These are phyloP conservation scores for Pterocles gutturalis DNA, from an alignment of 2,113 vertebrate genomes.

Conservation along the genomic window DNA sequence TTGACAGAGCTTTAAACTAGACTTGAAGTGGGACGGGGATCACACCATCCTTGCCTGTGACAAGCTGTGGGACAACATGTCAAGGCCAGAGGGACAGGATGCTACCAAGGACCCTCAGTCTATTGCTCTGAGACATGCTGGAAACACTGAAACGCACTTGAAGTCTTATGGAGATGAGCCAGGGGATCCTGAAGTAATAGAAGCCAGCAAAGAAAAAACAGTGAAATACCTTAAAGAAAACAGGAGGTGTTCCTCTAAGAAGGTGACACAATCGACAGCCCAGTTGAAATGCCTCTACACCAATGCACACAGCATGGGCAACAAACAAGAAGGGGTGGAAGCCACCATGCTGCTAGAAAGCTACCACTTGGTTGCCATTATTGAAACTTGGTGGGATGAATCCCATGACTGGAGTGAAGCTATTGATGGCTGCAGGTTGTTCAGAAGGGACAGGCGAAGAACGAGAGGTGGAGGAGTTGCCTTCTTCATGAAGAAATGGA, in stretches of 20 bases:
- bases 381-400: background rate
- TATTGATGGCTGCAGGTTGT: background rate
- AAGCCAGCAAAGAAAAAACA: background rate
- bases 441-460: background rate
- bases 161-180: background rate
- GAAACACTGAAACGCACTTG: background rate
- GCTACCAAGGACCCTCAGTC: background rate
- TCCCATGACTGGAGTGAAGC: background rate
- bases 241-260: background rate
- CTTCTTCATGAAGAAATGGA: background rate
- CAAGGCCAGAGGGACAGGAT: background rate
- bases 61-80: background rate
- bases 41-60: background rate
- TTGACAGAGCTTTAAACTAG: background rate
- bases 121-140: background rate
- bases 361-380: background rate
- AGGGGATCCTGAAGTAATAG: no score
- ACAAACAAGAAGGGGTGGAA: background rate
- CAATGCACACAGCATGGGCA: background rate
- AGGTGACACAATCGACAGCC: background rate
- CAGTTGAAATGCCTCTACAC: background rate
- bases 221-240: background rate
- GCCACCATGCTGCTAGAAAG: background rate
- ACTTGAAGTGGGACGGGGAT: background rate
- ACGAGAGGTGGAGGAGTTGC: background rate